phyloP scores from a whole-genome alignment of 1,140 invertebrate species.

The Popillia japonica region DNA sequence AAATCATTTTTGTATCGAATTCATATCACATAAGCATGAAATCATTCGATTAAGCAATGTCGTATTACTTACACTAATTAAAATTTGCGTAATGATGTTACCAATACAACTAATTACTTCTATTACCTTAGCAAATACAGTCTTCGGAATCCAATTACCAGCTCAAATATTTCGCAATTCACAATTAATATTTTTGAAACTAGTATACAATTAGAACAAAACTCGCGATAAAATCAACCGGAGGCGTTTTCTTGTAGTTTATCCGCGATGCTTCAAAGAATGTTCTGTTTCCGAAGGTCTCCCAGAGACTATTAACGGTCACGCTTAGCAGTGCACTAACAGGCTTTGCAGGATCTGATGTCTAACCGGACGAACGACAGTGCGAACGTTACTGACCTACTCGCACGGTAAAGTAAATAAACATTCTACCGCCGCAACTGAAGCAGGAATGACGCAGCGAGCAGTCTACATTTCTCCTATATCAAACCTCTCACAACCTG shows the following conservation, averaged over 20 bases:
- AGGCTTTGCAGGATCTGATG: not conserved
- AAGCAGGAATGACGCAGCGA: conserved; percentile 32
- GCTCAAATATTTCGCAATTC: no score
- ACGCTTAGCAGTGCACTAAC: not conserved
- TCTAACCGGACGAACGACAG: not conserved
- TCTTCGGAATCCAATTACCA: not conserved
- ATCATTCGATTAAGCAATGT: conserved; percentile 9
- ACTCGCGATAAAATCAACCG: not conserved
- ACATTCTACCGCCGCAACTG: conserved; percentile 18
- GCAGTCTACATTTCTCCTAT: conserved; percentile 36
- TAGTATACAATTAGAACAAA: not conserved
- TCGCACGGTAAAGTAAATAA: conserved; percentile 27
- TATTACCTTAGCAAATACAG: not conserved
- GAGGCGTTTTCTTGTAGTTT: not conserved
- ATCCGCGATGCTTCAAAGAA: not conserved
- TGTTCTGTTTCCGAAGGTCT: not conserved
- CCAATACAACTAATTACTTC: not conserved
- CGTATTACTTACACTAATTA: not conserved
- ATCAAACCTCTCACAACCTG: not conserved
- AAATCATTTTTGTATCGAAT: no score
- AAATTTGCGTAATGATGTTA: not conserved
- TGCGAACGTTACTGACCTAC: conserved; percentile 41
- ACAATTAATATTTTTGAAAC: not conserved
- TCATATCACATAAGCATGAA: not conserved
- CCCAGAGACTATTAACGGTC: not conserved